These are phyloP conservation scores for Musca domestica DNA, from an alignment of 1,140 invertebrate species.

Conservation along the genomic window DNA sequence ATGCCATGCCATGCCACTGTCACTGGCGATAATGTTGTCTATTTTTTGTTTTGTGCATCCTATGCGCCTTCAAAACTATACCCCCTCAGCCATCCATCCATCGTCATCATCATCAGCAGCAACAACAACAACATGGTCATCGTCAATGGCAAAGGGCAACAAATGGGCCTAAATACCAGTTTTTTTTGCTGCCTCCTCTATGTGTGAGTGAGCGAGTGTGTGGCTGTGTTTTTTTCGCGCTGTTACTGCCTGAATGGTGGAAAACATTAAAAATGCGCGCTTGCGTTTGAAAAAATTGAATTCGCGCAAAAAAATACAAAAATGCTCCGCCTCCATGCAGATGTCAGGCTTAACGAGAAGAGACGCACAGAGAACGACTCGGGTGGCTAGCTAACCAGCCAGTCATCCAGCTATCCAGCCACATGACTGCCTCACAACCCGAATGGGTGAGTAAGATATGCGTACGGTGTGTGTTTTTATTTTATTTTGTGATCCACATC, in stretches of 20 bases:
- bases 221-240: not conserved
- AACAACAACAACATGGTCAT: not conserved
- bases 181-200: too few relatives aligned
- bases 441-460: slow-evolving; percentile 16
- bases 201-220: not conserved
- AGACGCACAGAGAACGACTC: too few relatives aligned
- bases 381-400: too few relatives aligned
- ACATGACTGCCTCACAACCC: not conserved
- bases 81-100: too few relatives aligned
- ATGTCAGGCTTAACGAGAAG: not conserved
- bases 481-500: not conserved
- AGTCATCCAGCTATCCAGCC: too few relatives aligned
- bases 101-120: not conserved
- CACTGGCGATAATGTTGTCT: too few relatives aligned
- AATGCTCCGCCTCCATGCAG: slow-evolving; percentile 44
- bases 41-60: slow-evolving; percentile 27
- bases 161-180: too few relatives aligned
- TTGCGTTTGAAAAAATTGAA: slow-evolving; percentile 43
- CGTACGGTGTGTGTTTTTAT: slow-evolving; percentile 10
- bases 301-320: slow-evolving; percentile 43
- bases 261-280: slow-evolving; percentile 51
- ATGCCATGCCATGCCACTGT: too few relatives aligned
- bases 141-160: too few relatives aligned
- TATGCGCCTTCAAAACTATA: slow-evolving; percentile 3
- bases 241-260: slow-evolving; percentile 19